Conservation (phyloP, 1,140 invertebrate species). For the Drusus annulatus region DNA sequence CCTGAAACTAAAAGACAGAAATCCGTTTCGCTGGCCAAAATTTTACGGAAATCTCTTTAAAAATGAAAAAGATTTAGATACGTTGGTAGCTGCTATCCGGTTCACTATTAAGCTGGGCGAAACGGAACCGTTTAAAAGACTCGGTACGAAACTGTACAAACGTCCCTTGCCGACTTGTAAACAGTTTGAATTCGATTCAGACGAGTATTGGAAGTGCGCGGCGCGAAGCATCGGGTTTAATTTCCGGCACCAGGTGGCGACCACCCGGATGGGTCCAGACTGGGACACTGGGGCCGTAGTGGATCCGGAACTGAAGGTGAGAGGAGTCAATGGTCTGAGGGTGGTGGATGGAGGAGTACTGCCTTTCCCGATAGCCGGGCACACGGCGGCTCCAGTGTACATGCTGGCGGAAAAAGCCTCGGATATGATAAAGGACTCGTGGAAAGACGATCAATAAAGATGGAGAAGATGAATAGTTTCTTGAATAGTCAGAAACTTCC, state of each 20-base stretch:
- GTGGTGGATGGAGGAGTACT: constrained; percentile 86
- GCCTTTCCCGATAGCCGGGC: constrained; percentile 79
- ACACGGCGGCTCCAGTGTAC: constrained; percentile 81
- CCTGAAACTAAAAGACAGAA: constrained; percentile 76
- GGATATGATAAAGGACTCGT: constrained; percentile 81
- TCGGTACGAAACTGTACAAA: constrained; percentile 72
- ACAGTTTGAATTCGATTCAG: constrained; percentile 70
- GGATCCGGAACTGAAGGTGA: constrained; percentile 78
- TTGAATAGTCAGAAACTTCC: too few species aligned
- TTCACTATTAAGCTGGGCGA: constrained; percentile 74
- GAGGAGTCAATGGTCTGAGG: constrained; percentile 79
- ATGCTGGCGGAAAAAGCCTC: constrained; percentile 93
- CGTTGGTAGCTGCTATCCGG: constrained; percentile 79
- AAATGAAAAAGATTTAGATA: constrained; percentile 77
- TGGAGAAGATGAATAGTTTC: too few species aligned
- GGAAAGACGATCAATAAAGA: constrained; percentile 63
- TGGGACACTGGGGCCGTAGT: constrained; percentile 81
- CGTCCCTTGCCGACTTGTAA: constrained; percentile 75
- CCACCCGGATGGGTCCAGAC: constrained; percentile 83
- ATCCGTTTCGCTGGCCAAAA: constrained; percentile 82
- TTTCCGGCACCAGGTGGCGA: constrained; percentile 81
- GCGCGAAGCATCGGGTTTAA: constrained; percentile 75
- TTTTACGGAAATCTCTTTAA: constrained; percentile 84
- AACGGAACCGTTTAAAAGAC: constrained; percentile 75
- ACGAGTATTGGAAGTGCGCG: constrained; percentile 84